Base-by-base conservation (phyloP, 2,888 invertebrate genomes). In the Galerucella pusilla region DNA sequence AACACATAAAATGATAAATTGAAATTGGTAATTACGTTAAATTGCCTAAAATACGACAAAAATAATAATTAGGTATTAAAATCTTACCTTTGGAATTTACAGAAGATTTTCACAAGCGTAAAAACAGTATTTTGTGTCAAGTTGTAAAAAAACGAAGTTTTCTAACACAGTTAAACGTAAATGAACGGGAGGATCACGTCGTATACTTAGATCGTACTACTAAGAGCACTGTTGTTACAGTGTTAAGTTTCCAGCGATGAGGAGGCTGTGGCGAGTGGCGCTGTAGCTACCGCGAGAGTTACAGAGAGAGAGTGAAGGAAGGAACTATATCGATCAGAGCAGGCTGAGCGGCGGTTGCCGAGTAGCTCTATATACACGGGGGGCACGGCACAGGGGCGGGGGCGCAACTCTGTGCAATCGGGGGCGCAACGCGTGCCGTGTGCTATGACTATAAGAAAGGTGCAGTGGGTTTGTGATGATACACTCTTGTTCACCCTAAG, bases 311-410 rank as follows among this genome's bases (percentile, higher is more conserved):
- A 65, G 46, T 65, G 64, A 46, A 65, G 46, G 46, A 65, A 68
- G 59, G 59, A 54, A 71, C 71, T 71, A 20, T 20, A 71, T 71
- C 54, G 71, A 71, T 71, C 64, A 71, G 42, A 63, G 63, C 54
- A 46, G 63, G 63, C 63, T 63, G 63, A 63, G 63, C 63, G 63
- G 63, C 63, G 63, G 63, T 63, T 63, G 42, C 42, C 63, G 63
- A 63, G 63, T 63, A 65, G 64, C 64, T 65, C 64, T 65, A 45
- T 65, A 65, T 46, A 65, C 64, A 46, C 64, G 64, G 64, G 57
- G 57, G 64, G 46, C 64, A 65, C 20, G 64, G 64, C 64, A 65
- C 64, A 65, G 46, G 64, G 46, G 20, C 14, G 64, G 42, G 64
- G 42, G 45, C 16, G 64, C 16, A 64, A 42, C 64, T 64, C 63